These are phyloP conservation scores for Bacillus rossius DNA, from an alignment of 1,140 invertebrate genomes.

Conservation along the genomic window DNA sequence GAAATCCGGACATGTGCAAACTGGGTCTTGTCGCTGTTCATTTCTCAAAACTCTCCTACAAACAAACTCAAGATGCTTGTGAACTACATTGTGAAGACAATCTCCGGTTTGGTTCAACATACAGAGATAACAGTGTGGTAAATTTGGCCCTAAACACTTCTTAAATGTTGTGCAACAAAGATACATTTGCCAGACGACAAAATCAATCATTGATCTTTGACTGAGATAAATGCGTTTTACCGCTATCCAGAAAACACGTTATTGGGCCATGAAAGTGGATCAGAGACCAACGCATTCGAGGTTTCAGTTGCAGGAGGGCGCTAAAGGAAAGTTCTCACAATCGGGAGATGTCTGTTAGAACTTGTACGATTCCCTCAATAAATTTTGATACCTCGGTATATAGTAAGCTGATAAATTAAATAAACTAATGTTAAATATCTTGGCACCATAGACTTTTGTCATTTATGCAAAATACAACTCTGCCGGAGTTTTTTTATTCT, in stretches of 20 bases:
- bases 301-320: conserved; percentile 24
- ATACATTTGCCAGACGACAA: conserved; percentile 11
- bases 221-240: conserved; percentile 26
- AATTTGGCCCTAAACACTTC: conserved; percentile 23
- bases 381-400: too few relatives aligned
- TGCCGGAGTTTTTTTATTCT: conserved; percentile 8
- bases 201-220: conserved; percentile 25
- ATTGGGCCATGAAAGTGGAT: conserved; percentile 32
- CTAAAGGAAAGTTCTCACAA: conserved; percentile 15
- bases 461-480: not conserved
- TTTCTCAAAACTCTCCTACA: conserved; percentile 14
- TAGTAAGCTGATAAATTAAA: too few relatives aligned
- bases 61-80: conserved; percentile 18
- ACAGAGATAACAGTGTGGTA: conserved; percentile 11
- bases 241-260: conserved; percentile 35
- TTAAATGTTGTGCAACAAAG: conserved; percentile 19
- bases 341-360: too few relatives aligned
- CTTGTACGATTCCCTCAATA: too few relatives aligned
- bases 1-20: conserved; percentile 26
- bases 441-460: not conserved
- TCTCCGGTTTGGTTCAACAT: conserved; percentile 25
- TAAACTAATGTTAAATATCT: not conserved
- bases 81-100: conserved; percentile 21
- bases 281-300: conserved; percentile 23
- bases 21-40: conserved; percentile 21